Evolutionary conservation across 2,113 vertebrate genomes (phyloP), one percentile per base, ranked within the genome.

Genomic region (Gadus chalcogrammus): DNA sequence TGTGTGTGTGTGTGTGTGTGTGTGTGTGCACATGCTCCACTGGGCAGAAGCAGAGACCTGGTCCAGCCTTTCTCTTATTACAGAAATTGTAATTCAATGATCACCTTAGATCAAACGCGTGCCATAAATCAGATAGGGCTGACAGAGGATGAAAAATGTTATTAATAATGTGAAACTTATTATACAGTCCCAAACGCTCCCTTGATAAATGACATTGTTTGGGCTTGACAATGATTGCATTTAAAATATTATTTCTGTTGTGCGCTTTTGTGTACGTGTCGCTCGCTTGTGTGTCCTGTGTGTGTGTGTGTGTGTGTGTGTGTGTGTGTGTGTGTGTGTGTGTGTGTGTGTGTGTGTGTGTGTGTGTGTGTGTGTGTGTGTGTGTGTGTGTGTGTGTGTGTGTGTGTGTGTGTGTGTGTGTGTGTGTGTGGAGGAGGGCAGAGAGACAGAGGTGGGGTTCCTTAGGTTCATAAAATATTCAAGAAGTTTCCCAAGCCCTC

Each of bases 161-260:
- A 98, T 98, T 98, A 98, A 98, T 98, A 92, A 98, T 97, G 94
- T 95, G 95, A 97, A 98, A 98, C 95, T 96, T 98, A 98, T 98
- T 98, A 97, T 97, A 96, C 95, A 96, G 94, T 97, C 95, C 94
- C 95, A 97, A 98, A 95, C 92, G 95, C 94, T 96, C 95, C 95
- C 94, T 96, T 98, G 96, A 98, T 98, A 96, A 97, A 98, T 97
- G 95, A 95, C 96, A 96, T 97, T 97, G 95, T 98, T 97, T 95
- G 93, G 94, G 93, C 93, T 94, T 97, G 96, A 98, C 96, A 98
- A 98, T 96, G 96, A 98, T 97, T 97, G 95, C 95, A 95, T 97
- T 98, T 97, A 97, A 98, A 97, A 98, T 94, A 95, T 97, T 96
- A 97, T 96, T 98, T 95, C 95, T 95, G 94, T 96, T 97, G 87